These are phyloP conservation scores for Drosophila persimilis DNA, from an alignment of 1,140 invertebrate species.

Conservation along the genomic window DNA sequence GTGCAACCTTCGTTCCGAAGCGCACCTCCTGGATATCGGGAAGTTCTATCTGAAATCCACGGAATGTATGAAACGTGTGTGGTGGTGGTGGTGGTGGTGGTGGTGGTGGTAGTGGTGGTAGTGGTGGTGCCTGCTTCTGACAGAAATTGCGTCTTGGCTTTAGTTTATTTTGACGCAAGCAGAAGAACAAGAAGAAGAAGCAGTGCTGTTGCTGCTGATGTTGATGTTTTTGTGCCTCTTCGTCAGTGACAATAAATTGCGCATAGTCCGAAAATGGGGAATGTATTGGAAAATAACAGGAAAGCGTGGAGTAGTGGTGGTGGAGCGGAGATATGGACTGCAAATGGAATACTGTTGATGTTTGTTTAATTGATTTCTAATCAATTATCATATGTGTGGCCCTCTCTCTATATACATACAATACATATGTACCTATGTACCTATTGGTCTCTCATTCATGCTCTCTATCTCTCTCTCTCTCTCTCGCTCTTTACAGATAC, in stretches of 20 bases:
- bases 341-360: slow-evolving; percentile 49
- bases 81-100: no score
- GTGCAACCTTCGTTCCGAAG: no score
- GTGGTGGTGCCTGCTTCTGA: slow-evolving; percentile 40
- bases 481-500: slow-evolving; percentile 66
- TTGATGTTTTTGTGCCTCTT: no score
- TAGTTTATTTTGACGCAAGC: slow-evolving; percentile 51
- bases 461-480: slow-evolving; percentile 6
- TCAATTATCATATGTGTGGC: slow-evolving; percentile 52
- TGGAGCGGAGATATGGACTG: no score
- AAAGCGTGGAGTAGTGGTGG: slow-evolving; percentile 3
- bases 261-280: slow-evolving; percentile 42
- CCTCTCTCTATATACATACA: neutral
- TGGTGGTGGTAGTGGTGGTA: slow-evolving; percentile 1
- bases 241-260: slow-evolving; percentile 31
- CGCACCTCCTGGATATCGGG: no score
- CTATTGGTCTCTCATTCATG: neutral
- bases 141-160: slow-evolving; percentile 67
- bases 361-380: slow-evolving; percentile 78
- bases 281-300: slow-evolving; percentile 57
- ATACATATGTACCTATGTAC: no score
- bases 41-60: no score
- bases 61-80: neutral
- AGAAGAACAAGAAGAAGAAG: slow-evolving; percentile 24
- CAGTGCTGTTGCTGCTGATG: neutral